phyloP scores from a whole-genome alignment of 30 jellyfish, hydroid and myxozoan genomes.

The Thelohanellus kitauei region DNA sequence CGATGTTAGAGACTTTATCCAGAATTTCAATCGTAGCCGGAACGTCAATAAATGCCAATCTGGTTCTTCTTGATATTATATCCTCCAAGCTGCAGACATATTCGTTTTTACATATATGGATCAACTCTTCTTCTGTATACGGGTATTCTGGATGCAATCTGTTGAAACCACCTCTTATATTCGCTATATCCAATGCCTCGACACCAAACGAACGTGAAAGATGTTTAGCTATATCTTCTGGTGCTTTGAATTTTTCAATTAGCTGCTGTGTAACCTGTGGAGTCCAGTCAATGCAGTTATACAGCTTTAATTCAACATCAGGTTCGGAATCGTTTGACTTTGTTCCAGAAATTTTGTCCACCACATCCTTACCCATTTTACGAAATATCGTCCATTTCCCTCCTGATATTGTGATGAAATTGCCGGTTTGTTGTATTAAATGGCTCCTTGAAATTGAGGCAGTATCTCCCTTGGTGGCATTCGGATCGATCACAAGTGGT shows the following conservation, averaged over 20 bases:
- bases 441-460: constrained; percentile 59
- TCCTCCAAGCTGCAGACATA: constrained; percentile 46
- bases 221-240: constrained; percentile 40
- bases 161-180: constrained; percentile 28
- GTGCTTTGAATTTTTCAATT: too few relatives aligned
- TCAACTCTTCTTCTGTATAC: constrained; percentile 43
- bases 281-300: constrained; percentile 81
- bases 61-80: constrained; percentile 34
- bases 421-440: constrained; percentile 28
- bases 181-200: constrained; percentile 25
- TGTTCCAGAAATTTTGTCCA: constrained; percentile 17
- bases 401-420: constrained; percentile 63
- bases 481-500: constrained; percentile 59
- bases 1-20: constrained; percentile 21
- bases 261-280: too few relatives aligned
- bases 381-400: constrained; percentile 98
- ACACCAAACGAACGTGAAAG: constrained; percentile 37
- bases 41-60: constrained; percentile 28
- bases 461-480: constrained; percentile 23
- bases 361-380: constrained; percentile 67
- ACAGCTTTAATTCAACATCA: constrained; percentile 16
- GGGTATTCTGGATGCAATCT: constrained; percentile 30
- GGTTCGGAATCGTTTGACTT: constrained; percentile 11
- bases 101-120: constrained; percentile 25
- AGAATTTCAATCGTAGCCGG: constrained; percentile 32